These are phyloP conservation scores for Microtus californicus DNA, from an alignment of 2,797 vertebrate species.

Conservation along the genomic window DNA sequence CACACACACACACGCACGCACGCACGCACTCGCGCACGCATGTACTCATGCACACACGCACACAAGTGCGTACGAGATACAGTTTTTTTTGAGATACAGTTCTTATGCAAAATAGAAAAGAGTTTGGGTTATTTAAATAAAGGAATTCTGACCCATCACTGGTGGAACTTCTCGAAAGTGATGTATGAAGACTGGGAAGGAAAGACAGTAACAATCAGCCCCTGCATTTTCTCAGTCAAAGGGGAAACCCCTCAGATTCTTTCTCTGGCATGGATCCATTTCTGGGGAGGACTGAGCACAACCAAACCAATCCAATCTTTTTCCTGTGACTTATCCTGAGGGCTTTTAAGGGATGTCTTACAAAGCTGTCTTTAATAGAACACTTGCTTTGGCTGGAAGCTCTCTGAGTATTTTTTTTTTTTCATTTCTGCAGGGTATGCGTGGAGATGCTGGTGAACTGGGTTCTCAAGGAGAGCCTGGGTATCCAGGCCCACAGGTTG, in stretches of 20 bases:
- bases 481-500: conserved; percentile 89
- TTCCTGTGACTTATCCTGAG: neutral
- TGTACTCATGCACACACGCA: too few relatives aligned
- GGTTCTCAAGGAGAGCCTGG: conserved; percentile 88
- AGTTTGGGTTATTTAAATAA: neutral
- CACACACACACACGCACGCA: too few relatives aligned
- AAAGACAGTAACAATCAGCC: neutral
- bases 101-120: neutral
- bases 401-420: neutral
- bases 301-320: neutral
- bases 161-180: neutral
- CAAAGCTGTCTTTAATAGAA: neutral
- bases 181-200: neutral
- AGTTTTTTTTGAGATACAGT: neutral
- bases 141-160: neutral
- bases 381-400: neutral
- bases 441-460: conserved; percentile 86
- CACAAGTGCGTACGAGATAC: neutral
- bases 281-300: neutral
- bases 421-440: conserved; percentile 86
- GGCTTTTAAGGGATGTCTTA: neutral
- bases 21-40: too few relatives aligned
- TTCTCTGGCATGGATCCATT: neutral
- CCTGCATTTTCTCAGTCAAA: neutral
- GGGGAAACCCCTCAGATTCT: neutral